Evolutionary conservation across 2,888 invertebrate species (phyloP), one percentile per base, ranked within the genome.

Genomic region (Chrysodeixis includens): DNA sequence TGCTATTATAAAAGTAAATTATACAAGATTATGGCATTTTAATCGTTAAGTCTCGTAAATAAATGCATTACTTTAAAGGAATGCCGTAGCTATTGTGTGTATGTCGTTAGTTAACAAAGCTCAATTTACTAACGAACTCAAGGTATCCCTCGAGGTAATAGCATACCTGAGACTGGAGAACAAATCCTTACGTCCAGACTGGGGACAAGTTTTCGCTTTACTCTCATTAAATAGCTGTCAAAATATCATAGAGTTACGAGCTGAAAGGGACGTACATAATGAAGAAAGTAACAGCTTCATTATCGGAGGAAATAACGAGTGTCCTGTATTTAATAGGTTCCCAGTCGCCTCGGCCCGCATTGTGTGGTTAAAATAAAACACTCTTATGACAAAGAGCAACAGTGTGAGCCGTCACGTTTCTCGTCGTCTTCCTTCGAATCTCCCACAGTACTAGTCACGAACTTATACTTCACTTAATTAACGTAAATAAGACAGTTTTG

Each of bases 391-490:
- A 73, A 74, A 79, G 76, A 72, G 18, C 56, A 49, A 56, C 55
- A 67, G 56, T 71, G 58, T 63, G 74, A 65, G 26, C 52, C 87
- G 86, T 91, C 92, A 92, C 92, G 92, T 90, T 90, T 87, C 84
- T 67, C 74, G 62, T 69, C 78, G 80, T 81, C 67, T 66, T 70
- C 72, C 81, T 76, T 72, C 80, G 82, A 69, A 58, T 77, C 91
- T 92, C 92, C 87, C 93, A 91, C 93, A 88, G 89, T 86, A 87
- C 93, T 92, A 93, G 94, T 94, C 94, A 94, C 94, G 94, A 93
- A 91, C 92, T 93, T 94, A 94, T 93, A 93, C 94, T 94, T 94
- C 93, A 94, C 93, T 94, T 94, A 94, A 94, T 94, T 94, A 94
- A 90, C 92, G 88, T 92, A 93, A 94, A 94, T 94, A 93, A 93